A percentile compares a stretch with the other conserved stretches of the same genome.
These are phyloP conservation scores for Schizaphis graminum DNA, from an alignment of 2,888 invertebrate species.

Conservation along the genomic window DNA sequence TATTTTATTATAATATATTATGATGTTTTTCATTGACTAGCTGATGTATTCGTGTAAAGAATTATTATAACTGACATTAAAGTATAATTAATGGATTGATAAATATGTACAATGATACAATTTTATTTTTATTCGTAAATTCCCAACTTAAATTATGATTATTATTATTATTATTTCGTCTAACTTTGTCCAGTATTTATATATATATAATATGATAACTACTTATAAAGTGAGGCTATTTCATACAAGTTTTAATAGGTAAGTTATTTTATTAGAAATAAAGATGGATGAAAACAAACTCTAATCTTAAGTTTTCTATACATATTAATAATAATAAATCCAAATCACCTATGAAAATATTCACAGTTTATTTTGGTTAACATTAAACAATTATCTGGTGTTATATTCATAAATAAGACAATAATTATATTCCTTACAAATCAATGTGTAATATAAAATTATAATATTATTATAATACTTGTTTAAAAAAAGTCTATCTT, in stretches of 20 bases:
- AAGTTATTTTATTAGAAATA: not conserved
- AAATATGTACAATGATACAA: no score
- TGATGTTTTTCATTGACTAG: not conserved
- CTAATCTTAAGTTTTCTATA: not conserved
- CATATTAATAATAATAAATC: not conserved
- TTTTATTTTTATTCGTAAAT: not conserved
- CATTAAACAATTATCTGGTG: not conserved
- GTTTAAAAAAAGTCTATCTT: not conserved
- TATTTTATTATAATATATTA: not conserved
- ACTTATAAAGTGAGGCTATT: not conserved
- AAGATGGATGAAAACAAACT: not conserved
- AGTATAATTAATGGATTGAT: not conserved
- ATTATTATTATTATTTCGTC: not conserved
- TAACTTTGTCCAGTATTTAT: not conserved
- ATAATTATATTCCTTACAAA: not conserved
- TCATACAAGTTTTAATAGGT: not conserved
- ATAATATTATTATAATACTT: not conserved
- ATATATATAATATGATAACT: not conserved
- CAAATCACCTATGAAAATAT: not conserved
- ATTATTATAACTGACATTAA: not conserved
- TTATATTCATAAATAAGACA: not conserved
- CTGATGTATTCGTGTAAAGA: not conserved
- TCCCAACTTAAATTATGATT: no score
- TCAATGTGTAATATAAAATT: not conserved
- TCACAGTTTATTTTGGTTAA: not conserved